A percentile compares a stretch with the other conserved stretches of the same genome.
phyloP scores from a whole-genome alignment of 2,888 invertebrate genomes.

The Pristionchus mayeri region DNA sequence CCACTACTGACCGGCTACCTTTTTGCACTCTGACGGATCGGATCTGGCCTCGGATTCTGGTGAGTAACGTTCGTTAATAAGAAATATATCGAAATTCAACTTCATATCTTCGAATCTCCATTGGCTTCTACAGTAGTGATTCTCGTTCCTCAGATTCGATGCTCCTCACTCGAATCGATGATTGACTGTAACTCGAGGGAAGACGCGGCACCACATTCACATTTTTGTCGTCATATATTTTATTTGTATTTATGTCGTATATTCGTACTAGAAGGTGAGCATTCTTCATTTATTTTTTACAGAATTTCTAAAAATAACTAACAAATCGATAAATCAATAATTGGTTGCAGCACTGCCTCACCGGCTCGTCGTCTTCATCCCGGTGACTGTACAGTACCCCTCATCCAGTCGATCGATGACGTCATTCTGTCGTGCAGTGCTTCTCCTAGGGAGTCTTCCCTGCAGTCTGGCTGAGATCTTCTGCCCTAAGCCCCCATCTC shows the following conservation, averaged over 20 bases:
- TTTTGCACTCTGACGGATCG: slow-evolving; percentile 33
- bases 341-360: slow-evolving; percentile 8
- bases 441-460: background rate
- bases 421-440: background rate
- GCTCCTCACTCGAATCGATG: background rate
- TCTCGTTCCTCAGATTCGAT: background rate
- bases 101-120: too few species aligned
- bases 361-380: slow-evolving; percentile 41
- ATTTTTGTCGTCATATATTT: slow-evolving; percentile 16
- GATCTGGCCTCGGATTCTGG: background rate
- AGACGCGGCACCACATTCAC: slow-evolving; percentile 41
- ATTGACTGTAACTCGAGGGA: background rate
- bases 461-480: background rate
- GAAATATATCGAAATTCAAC: too few species aligned
- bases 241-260: slow-evolving; percentile 22
- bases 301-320: background rate
- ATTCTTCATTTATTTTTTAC: background rate
- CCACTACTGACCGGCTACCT: slow-evolving; percentile 27
- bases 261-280: slow-evolving; percentile 23
- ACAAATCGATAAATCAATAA: background rate
- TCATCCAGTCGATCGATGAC: background rate
- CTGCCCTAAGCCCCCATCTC: slow-evolving; percentile 33
- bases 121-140: too few species aligned
- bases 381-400: slow-evolving; percentile 40
- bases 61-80: background rate